Evolutionary conservation across 2,888 invertebrate genomes (phyloP), one percentile per base, ranked within the genome.

Genomic region (Lamellibrachia columna): DNA sequence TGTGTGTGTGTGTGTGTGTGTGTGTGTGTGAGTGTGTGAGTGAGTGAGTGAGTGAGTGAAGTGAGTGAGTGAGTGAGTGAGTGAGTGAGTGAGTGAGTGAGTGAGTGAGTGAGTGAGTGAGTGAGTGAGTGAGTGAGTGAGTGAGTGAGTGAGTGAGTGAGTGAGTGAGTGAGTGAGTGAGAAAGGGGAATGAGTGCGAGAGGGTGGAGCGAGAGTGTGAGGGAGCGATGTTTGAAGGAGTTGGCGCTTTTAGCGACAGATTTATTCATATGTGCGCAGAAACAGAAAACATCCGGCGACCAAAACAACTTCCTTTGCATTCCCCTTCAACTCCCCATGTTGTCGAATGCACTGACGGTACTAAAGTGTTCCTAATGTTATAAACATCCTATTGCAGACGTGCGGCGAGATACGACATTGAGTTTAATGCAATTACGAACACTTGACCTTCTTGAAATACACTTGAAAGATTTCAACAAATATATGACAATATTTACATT

Each of bases 91-190:
- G 75, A 75, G 75, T 75, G 75, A 22, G 75, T 75, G 75, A 22
- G 75, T 75, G 75, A 22, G 22, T 75, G 75, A 22, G 22, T 75
- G 75, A 22, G 75, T 75, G 75, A 22, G 75, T 75, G 75, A 75
- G 75, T 75, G 75, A 22, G 75, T 75, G 75, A 22, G 75, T 75
- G 75, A 75, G 75, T 75, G 75, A 75, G 75, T 75, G 75, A 75
- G 75, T 75, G 75, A 22, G 75, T 75, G 75, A 22, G 75, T 75
- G 75, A 22, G 75, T 75, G 60, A 15, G 60, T 60, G 60, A 55
- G 60, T 60, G 60, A 60, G 60, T 9, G 60, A 60, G 60, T 60
- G 75, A 75, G 75, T 22, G 75, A 75, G 75, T 75, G 75, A 75
- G 75, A 4, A 40, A 40, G 40, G 40, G 40, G 40, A 40, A 40